Conservation (phyloP, 2,113 vertebrate species). For the Caretta caretta region DNA sequence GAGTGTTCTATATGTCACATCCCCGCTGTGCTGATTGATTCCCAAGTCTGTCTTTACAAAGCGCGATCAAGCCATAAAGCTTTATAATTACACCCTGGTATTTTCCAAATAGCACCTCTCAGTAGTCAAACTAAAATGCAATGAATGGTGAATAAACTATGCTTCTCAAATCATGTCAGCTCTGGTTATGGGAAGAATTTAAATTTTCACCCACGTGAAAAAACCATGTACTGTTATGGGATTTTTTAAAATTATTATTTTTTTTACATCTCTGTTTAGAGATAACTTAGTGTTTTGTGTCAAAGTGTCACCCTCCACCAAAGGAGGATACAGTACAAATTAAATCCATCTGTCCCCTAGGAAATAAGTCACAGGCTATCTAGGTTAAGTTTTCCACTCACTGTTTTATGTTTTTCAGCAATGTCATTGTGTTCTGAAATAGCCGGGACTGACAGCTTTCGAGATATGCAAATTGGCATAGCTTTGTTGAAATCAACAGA, state of each 20-base stretch:
- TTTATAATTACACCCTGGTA: neutral
- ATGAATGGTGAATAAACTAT: neutral
- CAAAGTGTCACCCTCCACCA: neutral
- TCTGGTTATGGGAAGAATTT: neutral
- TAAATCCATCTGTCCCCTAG: neutral
- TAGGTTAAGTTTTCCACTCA: neutral
- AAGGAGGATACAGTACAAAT: neutral
- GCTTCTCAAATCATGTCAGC: neutral
- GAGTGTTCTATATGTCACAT: neutral
- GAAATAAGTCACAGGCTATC: neutral
- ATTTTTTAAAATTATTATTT: neutral
- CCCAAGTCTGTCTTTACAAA: neutral
- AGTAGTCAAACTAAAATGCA: neutral
- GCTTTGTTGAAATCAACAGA: neutral
- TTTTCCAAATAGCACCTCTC: neutral
- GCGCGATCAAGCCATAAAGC: neutral
- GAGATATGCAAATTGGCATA: neutral
- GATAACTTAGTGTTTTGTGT: neutral
- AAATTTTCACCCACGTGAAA: neutral
- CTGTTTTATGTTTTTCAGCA: neutral
- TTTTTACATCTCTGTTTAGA: neutral
- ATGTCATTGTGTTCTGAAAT: neutral
- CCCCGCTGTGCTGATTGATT: neutral
- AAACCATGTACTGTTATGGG: neutral
- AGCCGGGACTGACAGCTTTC: too few relatives aligned